phyloP scores from a whole-genome alignment of 2,113 vertebrate species.

The Pedionomus torquatus region DNA sequence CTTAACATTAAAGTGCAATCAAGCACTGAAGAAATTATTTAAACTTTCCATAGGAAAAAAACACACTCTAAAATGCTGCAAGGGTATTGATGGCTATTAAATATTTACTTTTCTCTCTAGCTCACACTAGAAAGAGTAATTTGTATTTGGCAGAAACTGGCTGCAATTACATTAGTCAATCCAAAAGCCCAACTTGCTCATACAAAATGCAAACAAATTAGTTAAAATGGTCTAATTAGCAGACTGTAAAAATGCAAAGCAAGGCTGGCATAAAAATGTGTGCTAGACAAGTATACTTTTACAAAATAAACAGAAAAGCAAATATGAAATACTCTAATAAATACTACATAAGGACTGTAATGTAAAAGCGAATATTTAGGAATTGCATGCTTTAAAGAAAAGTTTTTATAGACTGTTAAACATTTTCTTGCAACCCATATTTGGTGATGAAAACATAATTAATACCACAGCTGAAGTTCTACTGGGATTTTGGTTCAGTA shows the following conservation, averaged over 20 bases:
- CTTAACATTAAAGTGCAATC: constrained; percentile 78
- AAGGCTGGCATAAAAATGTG: constrained; percentile 78
- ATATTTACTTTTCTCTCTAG: constrained; percentile 87
- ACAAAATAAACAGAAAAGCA: constrained; percentile 62
- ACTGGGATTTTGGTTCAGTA: not conserved
- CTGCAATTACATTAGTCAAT: constrained; percentile 87
- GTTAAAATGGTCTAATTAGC: constrained; percentile 89
- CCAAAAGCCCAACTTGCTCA: constrained; percentile 87
- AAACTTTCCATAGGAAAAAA: constrained; percentile 74
- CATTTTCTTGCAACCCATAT: not conserved
- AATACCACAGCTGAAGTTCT: not conserved
- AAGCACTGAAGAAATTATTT: constrained; percentile 78
- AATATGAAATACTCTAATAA: constrained; percentile 60
- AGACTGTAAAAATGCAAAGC: constrained; percentile 85
- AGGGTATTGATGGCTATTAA: constrained; percentile 87
- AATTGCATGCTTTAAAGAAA: not conserved
- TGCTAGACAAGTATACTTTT: constrained; percentile 62
- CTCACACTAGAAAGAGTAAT: constrained; percentile 84
- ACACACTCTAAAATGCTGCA: constrained; percentile 74
- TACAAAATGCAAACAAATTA: constrained; percentile 91
- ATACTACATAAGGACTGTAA: not conserved
- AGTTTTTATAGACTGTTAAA: not conserved
- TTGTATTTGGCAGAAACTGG: constrained; percentile 84
- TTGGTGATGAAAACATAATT: not conserved
- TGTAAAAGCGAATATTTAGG: not conserved